These are phyloP conservation scores for Pelodiscus sinensis DNA, from an alignment of 2,113 vertebrate species.

Conservation along the genomic window DNA sequence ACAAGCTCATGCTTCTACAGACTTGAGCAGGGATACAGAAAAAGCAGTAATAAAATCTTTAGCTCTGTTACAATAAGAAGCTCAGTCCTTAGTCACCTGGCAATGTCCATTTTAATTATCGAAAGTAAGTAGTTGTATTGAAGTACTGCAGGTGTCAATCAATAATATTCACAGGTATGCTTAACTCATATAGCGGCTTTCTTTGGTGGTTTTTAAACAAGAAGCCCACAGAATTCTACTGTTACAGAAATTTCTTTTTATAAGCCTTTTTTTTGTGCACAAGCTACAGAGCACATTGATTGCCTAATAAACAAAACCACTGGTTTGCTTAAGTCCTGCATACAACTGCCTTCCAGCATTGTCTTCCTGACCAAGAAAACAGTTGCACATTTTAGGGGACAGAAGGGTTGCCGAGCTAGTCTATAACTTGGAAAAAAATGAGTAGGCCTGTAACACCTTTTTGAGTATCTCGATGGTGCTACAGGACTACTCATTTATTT, in stretches of 20 bases:
- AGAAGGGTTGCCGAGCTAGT: too few species aligned
- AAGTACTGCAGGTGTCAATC: neutral
- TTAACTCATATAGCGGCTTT: neutral
- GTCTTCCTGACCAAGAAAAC: neutral
- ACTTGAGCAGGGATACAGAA: neutral
- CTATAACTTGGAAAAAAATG: too few species aligned
- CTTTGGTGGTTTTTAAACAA: neutral
- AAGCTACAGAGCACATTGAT: neutral
- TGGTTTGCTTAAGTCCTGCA: neutral
- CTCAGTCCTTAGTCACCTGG: neutral
- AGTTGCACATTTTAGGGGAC: neutral
- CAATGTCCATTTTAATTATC: neutral
- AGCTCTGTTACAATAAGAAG: neutral
- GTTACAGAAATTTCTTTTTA: neutral
- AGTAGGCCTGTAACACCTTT: too few species aligned
- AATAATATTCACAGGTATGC: neutral
- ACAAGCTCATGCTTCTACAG: slow-evolving; percentile 16
- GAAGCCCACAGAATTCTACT: neutral
- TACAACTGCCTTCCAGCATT: neutral
- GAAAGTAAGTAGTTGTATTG: neutral
- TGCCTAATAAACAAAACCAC: neutral
- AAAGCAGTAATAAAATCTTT: neutral
- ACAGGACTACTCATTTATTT: too few species aligned
- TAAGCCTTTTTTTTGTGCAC: neutral
- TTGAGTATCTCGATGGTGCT: too few species aligned